A percentile compares a stretch with the other conserved stretches of the same genome.
These are phyloP conservation scores for Cyprinodon tularosa DNA, from an alignment of 2,113 vertebrate genomes.

Conservation along the genomic window DNA sequence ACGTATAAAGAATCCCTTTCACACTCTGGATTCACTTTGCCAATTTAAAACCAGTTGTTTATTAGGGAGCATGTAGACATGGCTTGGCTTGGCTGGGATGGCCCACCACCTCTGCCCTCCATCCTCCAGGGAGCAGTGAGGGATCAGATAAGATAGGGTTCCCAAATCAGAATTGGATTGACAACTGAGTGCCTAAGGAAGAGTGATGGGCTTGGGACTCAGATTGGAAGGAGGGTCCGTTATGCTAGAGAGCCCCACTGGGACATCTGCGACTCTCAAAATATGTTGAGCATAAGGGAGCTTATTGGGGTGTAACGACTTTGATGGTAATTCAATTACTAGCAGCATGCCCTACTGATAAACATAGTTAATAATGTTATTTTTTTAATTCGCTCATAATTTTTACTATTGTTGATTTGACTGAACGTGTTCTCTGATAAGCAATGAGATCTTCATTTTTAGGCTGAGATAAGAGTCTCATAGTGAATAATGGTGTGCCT, in stretches of 20 bases:
- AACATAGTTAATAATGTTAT: background rate
- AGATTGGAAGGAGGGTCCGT: constrained; percentile 56
- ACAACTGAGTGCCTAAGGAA: constrained; percentile 75
- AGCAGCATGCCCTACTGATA: background rate
- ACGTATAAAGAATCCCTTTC: constrained; percentile 12
- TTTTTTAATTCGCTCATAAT: background rate
- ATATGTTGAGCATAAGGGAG: constrained; percentile 46
- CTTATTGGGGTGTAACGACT: constrained; percentile 35
- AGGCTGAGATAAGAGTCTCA: constrained; percentile 33
- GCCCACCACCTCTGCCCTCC: constrained; percentile 35
- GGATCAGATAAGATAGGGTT: constrained; percentile 79
- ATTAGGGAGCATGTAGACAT: constrained; percentile 49
- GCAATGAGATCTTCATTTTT: constrained; percentile 21
- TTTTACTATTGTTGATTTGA: constrained; percentile 22
- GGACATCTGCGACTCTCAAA: constrained; percentile 35
- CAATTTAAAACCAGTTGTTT: constrained; percentile 44
- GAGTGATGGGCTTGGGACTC: constrained; percentile 79
- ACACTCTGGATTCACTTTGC: constrained; percentile 1
- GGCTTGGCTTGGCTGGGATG: constrained; percentile 76
- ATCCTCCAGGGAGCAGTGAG: constrained; percentile 71
- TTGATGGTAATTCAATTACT: constrained; percentile 23
- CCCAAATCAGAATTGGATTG: constrained; percentile 78
- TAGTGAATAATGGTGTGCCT: constrained; percentile 34
- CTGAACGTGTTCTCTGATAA: background rate
- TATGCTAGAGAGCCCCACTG: constrained; percentile 40